Evolutionary conservation across 2,113 vertebrate species (phyloP), one percentile per base, ranked within the genome.

Genomic region (Cervus canadensis): DNA sequence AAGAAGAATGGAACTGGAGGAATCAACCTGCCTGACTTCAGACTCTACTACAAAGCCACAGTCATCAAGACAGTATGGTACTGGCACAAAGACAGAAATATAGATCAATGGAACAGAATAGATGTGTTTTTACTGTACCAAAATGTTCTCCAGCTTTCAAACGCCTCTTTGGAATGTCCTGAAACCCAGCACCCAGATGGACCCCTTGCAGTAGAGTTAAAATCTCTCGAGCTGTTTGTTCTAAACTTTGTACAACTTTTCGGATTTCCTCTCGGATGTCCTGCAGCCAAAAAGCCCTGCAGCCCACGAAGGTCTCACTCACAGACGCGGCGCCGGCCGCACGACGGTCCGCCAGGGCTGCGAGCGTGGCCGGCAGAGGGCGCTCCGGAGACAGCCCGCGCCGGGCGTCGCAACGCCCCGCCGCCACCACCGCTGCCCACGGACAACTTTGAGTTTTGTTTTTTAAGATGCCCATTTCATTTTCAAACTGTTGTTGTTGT

Each of bases 181-280:
- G 99, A 98, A 99, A 99, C 78, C 99, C 99, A 83, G 98, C 95
- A 26, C 99, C 99, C 45, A 99, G 99, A 98, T 99, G 99, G 92
- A 99, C 99, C 78, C 99, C 99, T 97, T 99, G 99, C 89, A 99
- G 98, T 10, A 99, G 97, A 50, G 99, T 99, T 1, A 99, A 99
- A 87, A 99, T 99, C 98, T 99, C 99, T 94, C 99, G 99, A 33
- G 99, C 99, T 2, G 99, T 99, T 98, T 99, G 99, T 98, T 99
- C 99, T 98, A 99, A 95, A 56, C 96, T 95, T 98, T 99, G 99
- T 67, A 99, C 99, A 97, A 99, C 99, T 98, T 99, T 99, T 78
- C 99, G 98, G 96, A 99, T 99, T 95, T 99, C 99, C 99, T 99
- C 99, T 97, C 99, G 98, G 94, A 99, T 98, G 95, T 99, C 99